A percentile compares a stretch with the other conserved stretches of the same genome.
Evolutionary conservation across 1,140 invertebrate genomes (phyloP).

Genomic region (Leptopilina clavipes): DNA sequence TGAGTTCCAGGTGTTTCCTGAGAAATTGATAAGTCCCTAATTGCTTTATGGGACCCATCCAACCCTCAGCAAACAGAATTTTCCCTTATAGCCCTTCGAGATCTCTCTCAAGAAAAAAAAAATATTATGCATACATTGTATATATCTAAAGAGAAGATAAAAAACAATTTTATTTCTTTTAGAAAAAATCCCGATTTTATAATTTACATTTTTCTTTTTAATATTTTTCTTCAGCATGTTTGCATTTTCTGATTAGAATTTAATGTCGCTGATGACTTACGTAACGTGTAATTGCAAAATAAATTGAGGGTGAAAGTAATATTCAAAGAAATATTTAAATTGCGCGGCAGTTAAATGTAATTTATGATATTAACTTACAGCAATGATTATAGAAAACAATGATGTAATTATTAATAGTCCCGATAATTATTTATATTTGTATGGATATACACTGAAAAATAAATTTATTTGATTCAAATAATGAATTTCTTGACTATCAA

Average conservation of each 20-base stretch:
- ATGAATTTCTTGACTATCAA: too few species aligned
- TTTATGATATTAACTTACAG: neutral
- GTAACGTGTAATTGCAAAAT: conserved; percentile 6
- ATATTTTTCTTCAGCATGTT: neutral
- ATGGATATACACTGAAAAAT: too few species aligned
- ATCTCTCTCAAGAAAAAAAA: neutral
- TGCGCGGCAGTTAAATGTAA: neutral
- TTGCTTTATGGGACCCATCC: conserved; percentile 1
- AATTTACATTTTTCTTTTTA: neutral
- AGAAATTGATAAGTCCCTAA: conserved; percentile 30
- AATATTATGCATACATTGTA: neutral
- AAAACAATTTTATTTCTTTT: too few species aligned
- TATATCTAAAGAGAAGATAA: neutral
- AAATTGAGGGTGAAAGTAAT: conserved; percentile 9
- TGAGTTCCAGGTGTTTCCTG: conserved; percentile 32
- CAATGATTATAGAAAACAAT: neutral
- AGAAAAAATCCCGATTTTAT: too few species aligned
- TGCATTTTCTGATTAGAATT: neutral
- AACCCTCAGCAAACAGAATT: neutral
- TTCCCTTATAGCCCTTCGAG: neutral
- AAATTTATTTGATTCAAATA: too few species aligned
- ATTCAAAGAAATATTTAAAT: neutral
- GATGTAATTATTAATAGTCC: neutral
- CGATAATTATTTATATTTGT: too few species aligned
- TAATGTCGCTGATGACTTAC: conserved; percentile 21